Evolutionary conservation across 2,888 invertebrate genomes (phyloP), one percentile per base, ranked within the genome.

Genomic region (Venusia cambrica): DNA sequence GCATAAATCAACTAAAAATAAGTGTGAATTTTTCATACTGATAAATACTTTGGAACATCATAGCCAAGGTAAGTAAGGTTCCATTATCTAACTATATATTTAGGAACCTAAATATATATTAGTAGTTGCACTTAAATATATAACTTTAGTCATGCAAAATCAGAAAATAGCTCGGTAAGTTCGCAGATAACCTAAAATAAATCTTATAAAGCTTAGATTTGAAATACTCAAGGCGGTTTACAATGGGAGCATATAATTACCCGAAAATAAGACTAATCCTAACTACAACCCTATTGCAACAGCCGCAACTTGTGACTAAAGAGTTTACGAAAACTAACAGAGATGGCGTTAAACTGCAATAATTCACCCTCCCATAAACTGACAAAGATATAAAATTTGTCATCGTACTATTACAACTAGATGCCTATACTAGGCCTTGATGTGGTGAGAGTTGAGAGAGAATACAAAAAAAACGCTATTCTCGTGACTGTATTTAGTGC

Each of bases 61-160:
- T 83, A 83, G 84, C 83, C 84, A 63, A 65, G 60, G 83, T 83
- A 83, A 83, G 83, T 83, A 63, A 65, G 60, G 51, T 54, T 50
- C 58, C 51, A 56, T 54, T 67, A 56, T 60, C 73, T 78, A 77
- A 69, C 60, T 73, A 77, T 71, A 73, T 76, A 76, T 75, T 76
- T 73, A 77, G 61, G 53, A 61, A 59, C 47, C 67, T 75, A 77
- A 76, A 75, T 73, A 74, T 63, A 73, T 68, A 69, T 64, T 62
- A 74, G 71, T 61, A 40, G 38, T 32, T 26, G 24, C 30, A 17
- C n/a, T 19, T 4, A 9, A 15, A 8, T 5, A 8, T 15, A 5
- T 3, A 21, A 5, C n/a, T 26, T 10, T 4, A 20, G 5, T 34
- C 34, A 35, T 34, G 39, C 39, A 30, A 12, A 39, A 39, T 39